These are phyloP conservation scores for Clistopyga incitator DNA, from an alignment of 2,888 invertebrate species.

Conservation along the genomic window DNA sequence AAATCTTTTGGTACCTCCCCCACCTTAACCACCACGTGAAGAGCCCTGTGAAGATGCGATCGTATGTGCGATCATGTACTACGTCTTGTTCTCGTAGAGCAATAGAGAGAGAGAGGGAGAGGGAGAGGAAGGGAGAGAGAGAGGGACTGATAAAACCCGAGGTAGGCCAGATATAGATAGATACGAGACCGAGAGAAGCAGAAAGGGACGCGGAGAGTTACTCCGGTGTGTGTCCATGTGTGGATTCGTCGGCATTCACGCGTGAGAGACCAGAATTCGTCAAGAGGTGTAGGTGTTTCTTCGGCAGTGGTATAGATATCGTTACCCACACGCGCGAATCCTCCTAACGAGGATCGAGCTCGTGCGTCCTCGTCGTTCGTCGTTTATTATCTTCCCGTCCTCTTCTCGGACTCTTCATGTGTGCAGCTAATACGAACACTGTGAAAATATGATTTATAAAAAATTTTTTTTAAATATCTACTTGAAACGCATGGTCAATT, in stretches of 20 bases:
- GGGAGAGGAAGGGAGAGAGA: neutral
- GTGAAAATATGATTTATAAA: too few relatives aligned
- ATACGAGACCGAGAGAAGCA: constrained; percentile 26
- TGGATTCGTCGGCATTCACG: constrained; percentile 31
- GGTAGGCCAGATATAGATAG: constrained; percentile 25
- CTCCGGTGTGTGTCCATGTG: neutral
- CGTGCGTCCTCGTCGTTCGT: constrained; percentile 55
- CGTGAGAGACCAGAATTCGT: constrained; percentile 41
- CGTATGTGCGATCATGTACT: constrained; percentile 43
- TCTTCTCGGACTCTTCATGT: constrained; percentile 32
- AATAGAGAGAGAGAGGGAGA: constrained; percentile 51
- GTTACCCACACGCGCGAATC: constrained; percentile 55
- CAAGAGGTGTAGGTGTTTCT: constrained; percentile 38
- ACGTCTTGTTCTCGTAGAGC: constrained; percentile 49
- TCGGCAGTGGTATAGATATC: constrained; percentile 34
- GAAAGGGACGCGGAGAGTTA: constrained; percentile 55
- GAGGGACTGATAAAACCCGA: constrained; percentile 54
- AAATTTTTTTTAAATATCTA: too few relatives aligned
- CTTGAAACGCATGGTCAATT: too few relatives aligned
- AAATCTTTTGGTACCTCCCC: constrained; percentile 63
- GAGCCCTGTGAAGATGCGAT: constrained; percentile 40
- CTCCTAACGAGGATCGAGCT: constrained; percentile 62
- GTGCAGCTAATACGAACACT: constrained; percentile 30
- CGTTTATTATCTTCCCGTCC: constrained; percentile 57
- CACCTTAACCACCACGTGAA: constrained; percentile 64